Base-by-base conservation (phyloP, 2,113 vertebrate species). In the Sander lucioperca region DNA sequence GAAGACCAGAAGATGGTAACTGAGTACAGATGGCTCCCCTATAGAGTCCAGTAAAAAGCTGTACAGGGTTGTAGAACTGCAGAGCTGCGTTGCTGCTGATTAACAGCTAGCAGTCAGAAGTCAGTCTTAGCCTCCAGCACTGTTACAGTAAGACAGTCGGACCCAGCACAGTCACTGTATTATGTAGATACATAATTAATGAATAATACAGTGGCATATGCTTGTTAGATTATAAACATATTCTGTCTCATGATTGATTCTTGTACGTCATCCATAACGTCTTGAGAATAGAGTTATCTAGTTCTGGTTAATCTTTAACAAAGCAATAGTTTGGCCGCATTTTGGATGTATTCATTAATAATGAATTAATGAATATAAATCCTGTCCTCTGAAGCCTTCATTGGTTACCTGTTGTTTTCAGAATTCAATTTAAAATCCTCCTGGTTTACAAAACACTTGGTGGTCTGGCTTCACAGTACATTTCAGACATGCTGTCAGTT, bases 21-120 rank as follows among this genome's bases (percentile, higher is more conserved):
- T 27, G 68, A 76, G 78, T 48, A 39, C 59, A 58, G 15, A 67
- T 57, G 7, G 25, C 15, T 77, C 51, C 54, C 56, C 64, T 83
- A 61, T 68, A 73, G 50, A 83, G 77, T 56, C 53, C 80, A 54
- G 62, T 74, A 13, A 69, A 76, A 78, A 71, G 50, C 57, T 63
- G 47, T 25, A 18, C 4, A 39, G 21, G 81, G 16, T 43, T 53
- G n/a, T 33, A 45, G 23, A 27, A 1, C 45, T 6, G 1, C 54
- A n/a, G 56, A 33, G 21, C 21, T 25, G 61, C 36, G 79, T 62
- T 83, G 19, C 25, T 36, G 23, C n/a, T 51, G 76, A 88, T 43
- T 39, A 39, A 39, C 39, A 39, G 39, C 39, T 39, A 39, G 11
- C 57, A 78, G 74, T 74, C 53, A 82, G 23, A 51, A 82, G 63